Evolutionary conservation across 2,797 vertebrate genomes (phyloP).

Genomic region (Alfaro cultratus): DNA sequence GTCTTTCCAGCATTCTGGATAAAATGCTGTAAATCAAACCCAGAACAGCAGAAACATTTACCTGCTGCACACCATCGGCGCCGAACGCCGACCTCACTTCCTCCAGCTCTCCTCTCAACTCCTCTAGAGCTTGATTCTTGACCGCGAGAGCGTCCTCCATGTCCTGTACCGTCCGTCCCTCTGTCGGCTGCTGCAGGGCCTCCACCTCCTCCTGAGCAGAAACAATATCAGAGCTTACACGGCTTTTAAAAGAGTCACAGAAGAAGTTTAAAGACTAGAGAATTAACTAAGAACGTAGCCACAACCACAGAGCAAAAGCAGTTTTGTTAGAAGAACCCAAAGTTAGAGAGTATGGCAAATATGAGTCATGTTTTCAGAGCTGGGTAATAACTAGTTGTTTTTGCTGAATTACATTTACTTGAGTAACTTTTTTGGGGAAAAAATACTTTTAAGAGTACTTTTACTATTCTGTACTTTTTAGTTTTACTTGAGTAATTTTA

Average conservation of each 20-base stretch:
- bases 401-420: too few species aligned
- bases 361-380: not conserved
- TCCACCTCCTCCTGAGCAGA: slow-evolving; percentile 90
- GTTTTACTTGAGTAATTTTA: too few species aligned
- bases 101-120: slow-evolving; percentile 89
- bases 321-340: slow-evolving; percentile 43
- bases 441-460: too few species aligned
- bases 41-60: slow-evolving; percentile 51
- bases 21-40: not conserved
- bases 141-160: slow-evolving; percentile 87
- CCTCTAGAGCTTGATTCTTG: slow-evolving; percentile 88
- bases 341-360: slow-evolving; percentile 9
- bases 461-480: too few species aligned
- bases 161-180: slow-evolving; percentile 74
- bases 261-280: not conserved
- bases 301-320: slow-evolving; percentile 18
- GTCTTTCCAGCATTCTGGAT: not conserved
- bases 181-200: slow-evolving; percentile 78
- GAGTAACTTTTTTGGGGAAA: too few species aligned
- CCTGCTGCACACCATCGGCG: slow-evolving; percentile 93
- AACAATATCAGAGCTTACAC: not conserved
- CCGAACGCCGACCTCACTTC: slow-evolving; percentile 88
- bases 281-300: slow-evolving; percentile 9
- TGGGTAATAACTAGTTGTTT: too few species aligned
- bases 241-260: not conserved